These are phyloP conservation scores for Paragorgia papillata DNA, from an alignment of 92 coral and sea anemone species.

Conservation along the genomic window DNA sequence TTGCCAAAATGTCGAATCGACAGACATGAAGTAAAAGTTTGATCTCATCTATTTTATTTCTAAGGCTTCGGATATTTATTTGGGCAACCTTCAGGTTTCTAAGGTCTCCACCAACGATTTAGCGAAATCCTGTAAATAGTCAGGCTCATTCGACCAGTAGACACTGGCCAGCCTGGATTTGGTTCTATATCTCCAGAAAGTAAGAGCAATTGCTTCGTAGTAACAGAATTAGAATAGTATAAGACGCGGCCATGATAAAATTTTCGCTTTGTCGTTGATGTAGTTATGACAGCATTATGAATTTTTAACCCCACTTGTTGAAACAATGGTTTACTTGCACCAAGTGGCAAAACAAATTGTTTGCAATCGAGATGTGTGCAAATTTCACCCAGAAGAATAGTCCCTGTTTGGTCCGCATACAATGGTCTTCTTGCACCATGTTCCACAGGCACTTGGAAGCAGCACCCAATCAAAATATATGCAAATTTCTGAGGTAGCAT, in stretches of 20 bases:
- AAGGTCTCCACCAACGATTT: not conserved
- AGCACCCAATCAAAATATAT: no score
- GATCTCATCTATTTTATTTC: constrained; percentile 48
- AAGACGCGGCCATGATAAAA: not conserved
- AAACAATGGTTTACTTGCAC: no score
- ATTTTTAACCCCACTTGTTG: no score
- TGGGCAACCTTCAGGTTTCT: constrained; percentile 31
- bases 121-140: constrained; percentile 6
- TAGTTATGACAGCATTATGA: no score
- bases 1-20: constrained; percentile 43
- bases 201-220: not conserved
- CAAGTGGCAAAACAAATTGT: no score
- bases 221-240: not conserved
- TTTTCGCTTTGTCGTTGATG: no score
- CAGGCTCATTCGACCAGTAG: not conserved
- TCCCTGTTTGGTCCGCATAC: no score
- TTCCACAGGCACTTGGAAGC: no score
- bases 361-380: no score
- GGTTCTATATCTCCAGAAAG: constrained; percentile 10
- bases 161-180: not conserved
- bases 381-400: no score
- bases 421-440: no score
- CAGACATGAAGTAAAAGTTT: constrained; percentile 27
- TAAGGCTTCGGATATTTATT: constrained; percentile 28
- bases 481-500: no score